Evolutionary conservation across 1,140 invertebrate genomes (phyloP), one percentile per base, ranked within the genome.

Genomic region (Achroia grisella): DNA sequence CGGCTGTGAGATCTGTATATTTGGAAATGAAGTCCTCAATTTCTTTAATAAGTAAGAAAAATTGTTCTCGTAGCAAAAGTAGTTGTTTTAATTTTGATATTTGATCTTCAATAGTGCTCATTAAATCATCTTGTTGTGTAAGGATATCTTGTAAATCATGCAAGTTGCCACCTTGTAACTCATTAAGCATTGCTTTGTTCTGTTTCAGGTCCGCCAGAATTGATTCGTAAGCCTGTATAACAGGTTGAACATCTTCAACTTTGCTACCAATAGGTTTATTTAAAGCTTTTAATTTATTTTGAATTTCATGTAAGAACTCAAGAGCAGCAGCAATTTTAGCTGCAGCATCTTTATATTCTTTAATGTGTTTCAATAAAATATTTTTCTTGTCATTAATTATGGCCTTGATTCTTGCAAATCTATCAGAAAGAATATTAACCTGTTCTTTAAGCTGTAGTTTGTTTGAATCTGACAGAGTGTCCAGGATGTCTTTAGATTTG

Each of bases 11-110:
- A 67, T 95, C 92, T 0, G 93, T 94, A 67, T 96, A 96, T 66
- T 95, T 95, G 13, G 92, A 89, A 15, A 97, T 93, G 53, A 97
- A 95, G 4, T 91, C 92, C 62, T 93, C 92, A 35, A 98, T 95
- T 75, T 97, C 95, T 32, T 92, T 92, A 14, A 97, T 91, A 4
- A 97, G 75, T 1, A 92, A 90, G 34, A 95, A 90, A 69, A 94
- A 98, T 60, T 97, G 95, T 75, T 98, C 95, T 27, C 96, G 88
- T 0, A 97, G 69, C 0, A 94, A 65, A 1, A 97, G 67, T 0
- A 96, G 82, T 55, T 94, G 92, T 51, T 93, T 90, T 1, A 96
- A 78, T 74, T 90, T 91, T 0, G 91, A 90, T 50, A 96, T 92
- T 76, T 97, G 94, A 39, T 93, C 92, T 86, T 97, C 95, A 48